phyloP scores from a whole-genome alignment of 1,140 invertebrate genomes.

The Panagrolaimus sp. region DNA sequence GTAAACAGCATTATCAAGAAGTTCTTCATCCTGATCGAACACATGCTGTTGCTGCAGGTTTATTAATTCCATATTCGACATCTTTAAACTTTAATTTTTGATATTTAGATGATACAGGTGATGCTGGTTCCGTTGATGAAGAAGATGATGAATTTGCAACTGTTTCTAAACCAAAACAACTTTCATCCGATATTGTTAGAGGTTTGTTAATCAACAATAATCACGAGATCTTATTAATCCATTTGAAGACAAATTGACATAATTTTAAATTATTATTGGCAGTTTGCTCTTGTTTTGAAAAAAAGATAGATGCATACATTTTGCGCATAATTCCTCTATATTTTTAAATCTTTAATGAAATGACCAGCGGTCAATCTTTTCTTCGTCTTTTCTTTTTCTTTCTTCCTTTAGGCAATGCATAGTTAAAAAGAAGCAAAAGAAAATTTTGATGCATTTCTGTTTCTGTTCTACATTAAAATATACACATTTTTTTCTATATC shows the following conservation, averaged over 20 bases:
- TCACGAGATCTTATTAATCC: no score
- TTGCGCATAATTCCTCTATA: no score
- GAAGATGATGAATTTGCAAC: constrained; percentile 55
- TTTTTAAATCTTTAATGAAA: no score
- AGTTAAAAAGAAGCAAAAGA: no score
- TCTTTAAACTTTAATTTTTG: constrained; percentile 21
- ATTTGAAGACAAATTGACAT: no score
- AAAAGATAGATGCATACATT: neutral
- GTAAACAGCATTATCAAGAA: constrained; percentile 47
- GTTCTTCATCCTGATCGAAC: constrained; percentile 50
- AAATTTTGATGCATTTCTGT: no score
- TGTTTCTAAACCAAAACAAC: constrained; percentile 51
- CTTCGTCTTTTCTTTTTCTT: no score
- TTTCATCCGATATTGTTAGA: constrained; percentile 46
- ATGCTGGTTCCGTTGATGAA: constrained; percentile 26
- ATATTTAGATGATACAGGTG: constrained; percentile 18
- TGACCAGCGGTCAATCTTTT: no score
- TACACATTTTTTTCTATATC: neutral
- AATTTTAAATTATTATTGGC: no score
- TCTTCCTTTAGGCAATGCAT: no score
- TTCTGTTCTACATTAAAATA: neutral
- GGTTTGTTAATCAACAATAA: constrained; percentile 26
- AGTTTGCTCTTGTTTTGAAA: neutral
- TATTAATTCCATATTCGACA: neutral
- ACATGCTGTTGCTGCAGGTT: constrained; percentile 23